Percentiles rank a stretch among this genome's conserved stretches.
Evolutionary conservation across 2,888 invertebrate species (phyloP).

Genomic region (Watsonalla binaria): DNA sequence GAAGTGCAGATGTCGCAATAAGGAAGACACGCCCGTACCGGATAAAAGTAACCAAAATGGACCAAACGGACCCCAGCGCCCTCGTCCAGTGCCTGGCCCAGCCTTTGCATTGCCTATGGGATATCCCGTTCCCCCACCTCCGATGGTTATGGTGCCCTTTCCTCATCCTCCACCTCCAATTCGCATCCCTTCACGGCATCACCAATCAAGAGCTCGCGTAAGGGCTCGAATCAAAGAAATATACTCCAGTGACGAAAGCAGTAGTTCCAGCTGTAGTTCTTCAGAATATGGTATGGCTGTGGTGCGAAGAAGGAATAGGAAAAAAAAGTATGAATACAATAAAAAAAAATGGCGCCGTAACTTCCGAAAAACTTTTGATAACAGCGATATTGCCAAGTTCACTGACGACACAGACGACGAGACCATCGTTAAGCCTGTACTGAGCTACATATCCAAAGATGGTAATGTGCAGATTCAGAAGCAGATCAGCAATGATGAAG

Average conservation of each 20-base stretch:
- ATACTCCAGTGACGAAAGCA: not conserved
- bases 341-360: constrained; percentile 4
- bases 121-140: constrained; percentile 1
- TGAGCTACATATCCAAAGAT: constrained; percentile 27
- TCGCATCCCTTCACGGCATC: no score
- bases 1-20: constrained; percentile 48
- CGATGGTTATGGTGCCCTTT: constrained; percentile 3
- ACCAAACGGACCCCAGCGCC: not conserved
- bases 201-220: no score
- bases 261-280: not conserved
- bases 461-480: constrained; percentile 43
- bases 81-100: constrained; percentile 1
- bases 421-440: constrained; percentile 25
- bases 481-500: constrained; percentile 43
- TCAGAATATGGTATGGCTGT: not conserved
- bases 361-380: constrained; percentile 11
- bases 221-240: not conserved
- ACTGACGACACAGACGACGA: constrained; percentile 9
- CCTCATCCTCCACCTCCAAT: not conserved
- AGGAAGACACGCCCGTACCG: constrained; percentile 29
- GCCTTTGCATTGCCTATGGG: not conserved
- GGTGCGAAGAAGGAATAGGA: constrained; percentile 3
- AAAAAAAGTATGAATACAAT: constrained; percentile 6
- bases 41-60: not conserved
- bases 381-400: not conserved